A percentile compares a stretch with the other conserved stretches of the same genome.
phyloP scores from a whole-genome alignment of 2,888 invertebrate genomes.

The Epinotia bilunana region DNA sequence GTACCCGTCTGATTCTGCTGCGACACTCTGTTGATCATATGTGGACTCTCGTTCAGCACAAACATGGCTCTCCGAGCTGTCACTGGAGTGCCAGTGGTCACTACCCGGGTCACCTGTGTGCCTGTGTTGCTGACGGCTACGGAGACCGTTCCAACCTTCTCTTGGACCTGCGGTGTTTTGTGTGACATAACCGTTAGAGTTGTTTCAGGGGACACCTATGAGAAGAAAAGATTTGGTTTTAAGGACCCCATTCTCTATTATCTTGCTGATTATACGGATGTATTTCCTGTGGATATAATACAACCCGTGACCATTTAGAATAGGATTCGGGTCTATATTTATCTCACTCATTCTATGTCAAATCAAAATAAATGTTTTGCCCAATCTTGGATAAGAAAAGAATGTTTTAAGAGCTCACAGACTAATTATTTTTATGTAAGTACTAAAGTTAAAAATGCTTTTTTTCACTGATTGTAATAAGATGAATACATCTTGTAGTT shows the following conservation, averaged over 20 bases:
- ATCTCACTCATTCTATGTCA: no score
- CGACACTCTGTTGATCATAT: constrained; percentile 74
- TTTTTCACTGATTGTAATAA: neutral
- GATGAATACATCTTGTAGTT: neutral
- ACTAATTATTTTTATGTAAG: no score
- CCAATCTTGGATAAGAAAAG: no score
- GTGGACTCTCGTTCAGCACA: constrained; percentile 78
- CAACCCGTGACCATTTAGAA: no score
- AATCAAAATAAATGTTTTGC: no score
- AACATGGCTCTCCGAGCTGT: constrained; percentile 76
- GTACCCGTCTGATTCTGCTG: constrained; percentile 81
- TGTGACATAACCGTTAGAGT: constrained; percentile 82
- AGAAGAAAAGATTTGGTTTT: constrained; percentile 40
- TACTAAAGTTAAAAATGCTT: neutral
- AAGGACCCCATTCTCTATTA: no score
- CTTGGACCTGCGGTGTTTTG: constrained; percentile 80
- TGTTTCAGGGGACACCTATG: constrained; percentile 80
- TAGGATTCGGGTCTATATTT: no score
- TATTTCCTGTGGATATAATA: no score
- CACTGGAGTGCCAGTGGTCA: constrained; percentile 71
- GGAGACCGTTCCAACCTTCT: constrained; percentile 76
- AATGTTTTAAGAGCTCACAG: no score
- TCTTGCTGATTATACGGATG: no score
- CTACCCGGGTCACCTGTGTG: constrained; percentile 76
- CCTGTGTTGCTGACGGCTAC: constrained; percentile 77